These are phyloP conservation scores for Drosophila saltans DNA, from an alignment of 1,140 invertebrate genomes.

Conservation along the genomic window DNA sequence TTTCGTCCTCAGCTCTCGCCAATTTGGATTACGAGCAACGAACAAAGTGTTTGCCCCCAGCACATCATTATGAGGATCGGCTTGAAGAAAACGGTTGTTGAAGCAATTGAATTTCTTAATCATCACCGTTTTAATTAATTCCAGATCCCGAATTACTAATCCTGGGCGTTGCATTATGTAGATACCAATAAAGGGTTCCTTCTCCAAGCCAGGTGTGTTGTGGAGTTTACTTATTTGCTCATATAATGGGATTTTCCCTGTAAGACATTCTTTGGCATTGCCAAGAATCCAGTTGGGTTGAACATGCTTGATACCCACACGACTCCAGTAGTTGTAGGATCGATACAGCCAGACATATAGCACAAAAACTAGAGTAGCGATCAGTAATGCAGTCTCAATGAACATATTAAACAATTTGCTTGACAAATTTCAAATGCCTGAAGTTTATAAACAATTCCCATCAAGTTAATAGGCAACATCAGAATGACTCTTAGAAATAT, in stretches of 20 bases:
- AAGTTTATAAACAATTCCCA: background rate
- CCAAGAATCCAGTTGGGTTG: conserved; percentile 70
- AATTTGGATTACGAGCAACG: conserved; percentile 67
- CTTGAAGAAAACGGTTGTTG: conserved; percentile 55
- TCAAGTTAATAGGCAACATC: background rate
- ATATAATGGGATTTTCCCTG: conserved; percentile 33
- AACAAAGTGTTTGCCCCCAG: conserved; percentile 69
- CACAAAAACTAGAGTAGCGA: conserved; percentile 46
- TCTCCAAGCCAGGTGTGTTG: conserved; percentile 46
- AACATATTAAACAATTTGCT: conserved; percentile 30
- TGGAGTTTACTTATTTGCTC: conserved; percentile 51
- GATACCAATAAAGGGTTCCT: conserved; percentile 76
- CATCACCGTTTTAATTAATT: conserved; percentile 84
- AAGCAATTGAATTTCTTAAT: conserved; percentile 84
- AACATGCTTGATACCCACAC: conserved; percentile 81
- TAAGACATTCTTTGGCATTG: conserved; percentile 57
- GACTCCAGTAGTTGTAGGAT: conserved; percentile 76
- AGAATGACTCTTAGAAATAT: background rate
- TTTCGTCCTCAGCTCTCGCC: conserved; percentile 84
- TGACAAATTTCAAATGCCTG: background rate
- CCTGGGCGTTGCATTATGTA: conserved; percentile 82
- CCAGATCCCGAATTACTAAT: conserved; percentile 84
- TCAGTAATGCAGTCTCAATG: conserved; percentile 43
- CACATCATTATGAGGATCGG: conserved; percentile 58
- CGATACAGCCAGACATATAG: conserved; percentile 58